A percentile compares a stretch with the other conserved stretches of the same genome.
phyloP scores from a whole-genome alignment of 2,797 vertebrate genomes.

The Erpetoichthys calabaricus region DNA sequence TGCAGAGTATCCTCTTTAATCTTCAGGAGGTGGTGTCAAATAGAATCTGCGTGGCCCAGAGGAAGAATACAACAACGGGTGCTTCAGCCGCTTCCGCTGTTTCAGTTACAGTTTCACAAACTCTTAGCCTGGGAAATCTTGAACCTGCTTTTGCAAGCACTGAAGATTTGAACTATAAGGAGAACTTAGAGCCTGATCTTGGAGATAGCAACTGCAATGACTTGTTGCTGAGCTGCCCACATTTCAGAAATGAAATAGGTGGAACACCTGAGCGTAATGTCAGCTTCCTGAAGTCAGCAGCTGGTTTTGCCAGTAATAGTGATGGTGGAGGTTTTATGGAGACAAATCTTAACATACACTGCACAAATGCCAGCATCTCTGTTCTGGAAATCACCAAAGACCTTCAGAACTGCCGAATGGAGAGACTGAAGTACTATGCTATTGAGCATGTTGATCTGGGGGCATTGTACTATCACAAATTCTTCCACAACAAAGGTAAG shows the following conservation, averaged over 20 bases:
- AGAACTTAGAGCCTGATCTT: constrained; percentile 38
- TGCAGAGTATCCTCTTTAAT: constrained; percentile 82
- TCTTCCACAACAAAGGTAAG: constrained; percentile 78
- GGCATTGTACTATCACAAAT: constrained; percentile 73
- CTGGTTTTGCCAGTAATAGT: constrained; percentile 23
- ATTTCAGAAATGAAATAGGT: constrained; percentile 84
- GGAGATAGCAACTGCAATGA: constrained; percentile 47
- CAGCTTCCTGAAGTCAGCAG: constrained; percentile 64
- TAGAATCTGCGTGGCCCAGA: constrained; percentile 47
- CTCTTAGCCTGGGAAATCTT: constrained; percentile 31
- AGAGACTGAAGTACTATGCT: constrained; percentile 60
- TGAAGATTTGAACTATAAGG: constrained; percentile 63
- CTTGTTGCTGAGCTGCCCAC: constrained; percentile 79
- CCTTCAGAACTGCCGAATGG: constrained; percentile 50
- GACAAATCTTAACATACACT: constrained; percentile 37
- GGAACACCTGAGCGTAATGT: constrained; percentile 67
- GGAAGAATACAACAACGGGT: constrained; percentile 78
- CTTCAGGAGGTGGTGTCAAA: constrained; percentile 61
- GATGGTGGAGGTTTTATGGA: constrained; percentile 24
- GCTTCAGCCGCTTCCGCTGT: constrained; percentile 68
- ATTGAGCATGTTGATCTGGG: constrained; percentile 83
- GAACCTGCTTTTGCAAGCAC: constrained; percentile 61
- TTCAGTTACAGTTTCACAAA: constrained; percentile 38
- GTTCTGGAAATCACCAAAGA: constrained; percentile 70
- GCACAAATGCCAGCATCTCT: constrained; percentile 72